These are phyloP conservation scores for Heliocidaris tuberculata DNA, from an alignment of 35 echinoderm and acorn worm genomes.

Conservation along the genomic window DNA sequence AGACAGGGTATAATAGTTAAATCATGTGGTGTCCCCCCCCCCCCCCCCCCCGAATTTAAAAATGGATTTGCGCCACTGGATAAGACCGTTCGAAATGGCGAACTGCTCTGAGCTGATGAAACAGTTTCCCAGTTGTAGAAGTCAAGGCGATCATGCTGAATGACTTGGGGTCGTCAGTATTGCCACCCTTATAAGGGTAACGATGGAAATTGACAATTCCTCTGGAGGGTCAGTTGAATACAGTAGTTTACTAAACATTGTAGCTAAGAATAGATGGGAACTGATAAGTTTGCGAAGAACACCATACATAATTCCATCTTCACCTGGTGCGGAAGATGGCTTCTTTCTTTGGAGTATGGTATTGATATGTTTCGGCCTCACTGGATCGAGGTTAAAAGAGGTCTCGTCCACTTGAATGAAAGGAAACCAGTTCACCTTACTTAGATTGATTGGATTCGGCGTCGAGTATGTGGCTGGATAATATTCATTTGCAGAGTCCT, in stretches of 20 bases:
- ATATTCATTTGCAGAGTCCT: background rate
- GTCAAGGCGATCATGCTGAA: background rate
- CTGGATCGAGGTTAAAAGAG: background rate
- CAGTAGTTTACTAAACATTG: background rate
- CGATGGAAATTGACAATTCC: background rate
- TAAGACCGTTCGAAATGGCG: too few relatives aligned
- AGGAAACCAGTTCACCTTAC: background rate
- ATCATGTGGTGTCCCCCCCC: too few relatives aligned
- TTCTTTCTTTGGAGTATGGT: background rate
- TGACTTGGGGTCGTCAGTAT: background rate
- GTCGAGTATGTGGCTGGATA: background rate
- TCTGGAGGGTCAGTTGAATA: constrained; percentile 1
- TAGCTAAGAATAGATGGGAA: background rate
- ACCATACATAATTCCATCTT: background rate
- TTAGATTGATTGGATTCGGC: background rate
- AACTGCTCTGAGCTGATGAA: too few relatives aligned
- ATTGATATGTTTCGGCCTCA: background rate
- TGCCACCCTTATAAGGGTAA: background rate
- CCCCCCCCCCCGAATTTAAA: too few relatives aligned
- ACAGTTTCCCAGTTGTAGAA: too few relatives aligned
- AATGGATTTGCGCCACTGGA: too few relatives aligned
- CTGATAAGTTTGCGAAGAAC: background rate
- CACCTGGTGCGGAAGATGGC: background rate
- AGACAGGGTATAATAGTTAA: too few relatives aligned
- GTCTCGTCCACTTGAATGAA: background rate